Conservation (phyloP, 2,888 invertebrate genomes). For the Automeris io region DNA sequence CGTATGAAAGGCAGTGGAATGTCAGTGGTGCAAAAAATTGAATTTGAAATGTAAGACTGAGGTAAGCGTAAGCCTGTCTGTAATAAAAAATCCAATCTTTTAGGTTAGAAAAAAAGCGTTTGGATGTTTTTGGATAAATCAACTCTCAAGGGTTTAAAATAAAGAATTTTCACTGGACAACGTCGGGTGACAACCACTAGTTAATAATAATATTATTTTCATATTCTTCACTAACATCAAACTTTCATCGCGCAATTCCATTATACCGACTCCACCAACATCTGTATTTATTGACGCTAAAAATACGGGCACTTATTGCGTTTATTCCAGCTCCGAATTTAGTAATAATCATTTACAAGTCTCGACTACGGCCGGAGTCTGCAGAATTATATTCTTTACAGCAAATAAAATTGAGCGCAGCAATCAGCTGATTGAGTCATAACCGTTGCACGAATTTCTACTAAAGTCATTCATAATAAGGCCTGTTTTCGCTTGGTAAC, state of each 20-base stretch:
- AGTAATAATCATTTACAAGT: not conserved
- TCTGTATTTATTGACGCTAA: not conserved
- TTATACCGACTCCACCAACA: not conserved
- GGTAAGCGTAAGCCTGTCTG: too few relatives aligned
- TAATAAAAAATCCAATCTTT: too few relatives aligned
- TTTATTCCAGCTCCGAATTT: not conserved
- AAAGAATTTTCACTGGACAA: too few relatives aligned
- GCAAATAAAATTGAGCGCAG: constrained; percentile 46
- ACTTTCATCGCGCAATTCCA: not conserved
- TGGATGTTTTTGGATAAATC: too few relatives aligned
- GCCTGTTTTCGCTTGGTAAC: constrained; percentile 14
- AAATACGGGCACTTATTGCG: constrained; percentile 1
- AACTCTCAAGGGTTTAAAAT: too few relatives aligned
- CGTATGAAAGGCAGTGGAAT: too few relatives aligned
- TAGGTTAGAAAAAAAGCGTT: too few relatives aligned
- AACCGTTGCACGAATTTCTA: constrained; percentile 10
- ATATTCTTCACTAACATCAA: too few relatives aligned
- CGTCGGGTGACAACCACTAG: too few relatives aligned
- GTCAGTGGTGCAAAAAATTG: too few relatives aligned
- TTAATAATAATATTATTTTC: too few relatives aligned
- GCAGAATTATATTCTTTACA: constrained; percentile 14
- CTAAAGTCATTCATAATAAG: constrained; percentile 12
- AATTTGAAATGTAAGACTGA: too few relatives aligned
- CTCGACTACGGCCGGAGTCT: not conserved
- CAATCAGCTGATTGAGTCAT: constrained; percentile 21